phyloP scores from a whole-genome alignment of 2,797 vertebrate genomes.

The Diplodus puntazzo region DNA sequence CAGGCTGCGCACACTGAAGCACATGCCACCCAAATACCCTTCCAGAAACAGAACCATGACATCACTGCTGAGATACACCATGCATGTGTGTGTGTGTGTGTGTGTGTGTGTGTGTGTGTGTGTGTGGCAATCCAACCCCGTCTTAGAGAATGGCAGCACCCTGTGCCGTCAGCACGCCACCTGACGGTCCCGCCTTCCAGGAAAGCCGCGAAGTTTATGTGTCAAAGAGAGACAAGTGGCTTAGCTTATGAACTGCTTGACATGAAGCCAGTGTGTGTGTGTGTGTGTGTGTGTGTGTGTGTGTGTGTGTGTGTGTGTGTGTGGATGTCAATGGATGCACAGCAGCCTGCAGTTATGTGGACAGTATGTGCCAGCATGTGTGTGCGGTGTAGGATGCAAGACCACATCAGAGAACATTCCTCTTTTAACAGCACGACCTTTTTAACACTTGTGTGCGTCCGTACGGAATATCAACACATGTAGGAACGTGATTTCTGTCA shows the following conservation, averaged over 20 bases:
- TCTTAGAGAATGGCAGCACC: constrained; percentile 36
- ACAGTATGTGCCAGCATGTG: background rate
- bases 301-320: constrained; percentile 9
- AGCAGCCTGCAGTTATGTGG: constrained; percentile 2
- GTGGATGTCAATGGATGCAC: constrained; percentile 21
- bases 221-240: constrained; percentile 43
- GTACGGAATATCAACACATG: background rate
- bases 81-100: constrained; percentile 24
- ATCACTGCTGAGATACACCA: constrained; percentile 41
- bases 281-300: constrained; percentile 5
- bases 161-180: constrained; percentile 45
- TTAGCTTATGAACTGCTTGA: constrained; percentile 27
- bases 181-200: constrained; percentile 51
- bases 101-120: constrained; percentile 18
- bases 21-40: constrained; percentile 51
- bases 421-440: constrained; percentile 44
- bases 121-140: background rate
- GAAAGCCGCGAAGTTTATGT: constrained; percentile 42
- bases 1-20: constrained; percentile 28
- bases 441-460: constrained; percentile 13
- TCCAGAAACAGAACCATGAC: constrained; percentile 65
- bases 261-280: constrained; percentile 2
- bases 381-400: background rate
- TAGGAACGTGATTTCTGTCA: background rate
- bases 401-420: constrained; percentile 39